Evolutionary conservation across 2,113 vertebrate species (phyloP), one percentile per base, ranked within the genome.

Genomic region (Plectropomus leopardus): DNA sequence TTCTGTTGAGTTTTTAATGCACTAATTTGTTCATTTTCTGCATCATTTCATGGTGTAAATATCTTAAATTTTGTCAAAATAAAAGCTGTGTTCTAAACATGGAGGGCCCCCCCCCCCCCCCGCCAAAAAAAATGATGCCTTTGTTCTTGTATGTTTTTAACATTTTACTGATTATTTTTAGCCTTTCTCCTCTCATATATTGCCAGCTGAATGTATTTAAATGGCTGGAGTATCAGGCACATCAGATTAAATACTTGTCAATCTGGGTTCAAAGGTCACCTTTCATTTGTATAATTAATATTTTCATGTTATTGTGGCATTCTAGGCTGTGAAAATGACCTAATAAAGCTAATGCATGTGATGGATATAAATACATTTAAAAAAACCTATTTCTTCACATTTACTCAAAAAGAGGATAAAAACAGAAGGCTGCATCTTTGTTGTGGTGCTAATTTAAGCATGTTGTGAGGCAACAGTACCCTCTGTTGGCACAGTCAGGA

Each of bases 381-480:
- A 61, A 32, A 75, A 53, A 67, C 68, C 44, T 71, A 60, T 65
- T 69, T 47, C 48, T 47, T 44, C 42, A 32, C 32, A 54, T 26
- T 72, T 48, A 63, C 47, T 72, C 48, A 65, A 57, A n/a, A 11
- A 4, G 13, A 5, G 44, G 70, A 5, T 30, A 3, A 44, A 24
- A 30, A 6, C 63, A 78, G 61, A 70, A 83, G 72, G 71, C 74
- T 85, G 82, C 69, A 79, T 78, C 80, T 90, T 84, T 88, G 88
- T 89, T 83, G 86, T 84, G 64, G 54, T 66, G 61, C 15, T 84
- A 32, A 76, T 91, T 81, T 80, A 72, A 86, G 68, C 72, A 78
- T 87, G 89, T 84, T 89, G 84, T 90, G 88, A 92, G 84, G 86
- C 94, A 93, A 94, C 92, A 95, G 89, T 91, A 90, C 93, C 94